Evolutionary conservation across 2,888 invertebrate genomes (phyloP), one percentile per base, ranked within the genome.

Genomic region (Steinernema hermaphroditum): DNA sequence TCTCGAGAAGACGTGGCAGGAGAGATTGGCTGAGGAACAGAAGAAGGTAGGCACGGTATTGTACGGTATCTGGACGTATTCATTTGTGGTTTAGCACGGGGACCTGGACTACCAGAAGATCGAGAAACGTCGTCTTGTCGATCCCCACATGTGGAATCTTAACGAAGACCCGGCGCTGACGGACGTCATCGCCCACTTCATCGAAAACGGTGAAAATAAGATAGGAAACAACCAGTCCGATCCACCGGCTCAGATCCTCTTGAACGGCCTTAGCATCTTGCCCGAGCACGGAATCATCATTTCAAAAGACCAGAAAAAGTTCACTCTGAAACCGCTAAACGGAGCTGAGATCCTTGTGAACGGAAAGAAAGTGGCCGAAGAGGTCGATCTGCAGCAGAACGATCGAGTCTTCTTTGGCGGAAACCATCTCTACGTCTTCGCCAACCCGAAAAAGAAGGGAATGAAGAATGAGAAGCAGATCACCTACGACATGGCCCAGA

Each of bases 341-440:
- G 68, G 88, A 87, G 78, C 88, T 87, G 50, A 82, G 32, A 86
- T 90, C 22, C 82, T 90, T 24, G 85, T 89, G 49, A 90, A 90
- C 80, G 90, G 90, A 24, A 88, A 88, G 68, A 85, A 86, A 22
- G 85, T 90, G 0, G 86, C 87, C 6, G 84, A 86, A 19, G 88
- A 88, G 70, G 87, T 87, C 0, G 85, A 87, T 54, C 84, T 90
- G 8, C 84, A 86, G 68, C 89, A 90, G 81, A 89, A 90, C 80
- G 90, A 90, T 82, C 87, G 89, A 77, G 80, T 90, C 19, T 82
- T 90, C 74, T 89, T 90, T 80, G 90, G 90, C 12, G 89, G 89
- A 16, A 89, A 89, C 32, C 90, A 90, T 82, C 83, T 90, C 68
- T 90, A 89, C 85, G 88, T 90, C 1, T 90, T 89, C 82, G 87